Evolutionary conservation across 1,140 invertebrate species (phyloP).

Genomic region (Tetraneura akinire): DNA sequence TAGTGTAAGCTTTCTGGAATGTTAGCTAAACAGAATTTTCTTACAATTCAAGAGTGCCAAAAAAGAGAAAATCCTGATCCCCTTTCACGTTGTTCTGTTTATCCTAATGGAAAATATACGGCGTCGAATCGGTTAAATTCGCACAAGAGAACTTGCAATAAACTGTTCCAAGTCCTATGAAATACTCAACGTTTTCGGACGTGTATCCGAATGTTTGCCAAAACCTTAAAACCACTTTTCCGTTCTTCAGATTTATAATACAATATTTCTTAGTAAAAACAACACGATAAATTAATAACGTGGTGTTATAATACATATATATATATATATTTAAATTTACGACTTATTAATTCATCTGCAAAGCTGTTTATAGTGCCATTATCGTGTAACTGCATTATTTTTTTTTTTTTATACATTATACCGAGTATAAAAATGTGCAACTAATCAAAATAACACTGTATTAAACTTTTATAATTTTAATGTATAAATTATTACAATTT

Average conservation of each 20-base stretch:
- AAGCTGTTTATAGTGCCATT: too few relatives aligned
- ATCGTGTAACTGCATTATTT: too few relatives aligned
- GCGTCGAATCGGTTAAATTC: neutral
- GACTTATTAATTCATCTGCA: too few relatives aligned
- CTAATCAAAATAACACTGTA: too few relatives aligned
- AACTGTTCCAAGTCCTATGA: conserved; percentile 12
- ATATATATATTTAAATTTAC: too few relatives aligned
- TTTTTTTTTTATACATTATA: too few relatives aligned
- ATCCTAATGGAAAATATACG: conserved; percentile 2
- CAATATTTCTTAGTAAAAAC: neutral
- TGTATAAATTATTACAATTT: too few relatives aligned
- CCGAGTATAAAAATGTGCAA: too few relatives aligned
- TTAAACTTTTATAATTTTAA: too few relatives aligned
- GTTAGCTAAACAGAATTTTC: conserved; percentile 10
- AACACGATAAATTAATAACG: conserved; percentile 20
- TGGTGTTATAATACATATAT: neutral
- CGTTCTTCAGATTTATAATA: neutral
- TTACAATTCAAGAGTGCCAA: conserved; percentile 7
- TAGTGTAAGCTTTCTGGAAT: neutral
- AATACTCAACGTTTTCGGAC: neutral
- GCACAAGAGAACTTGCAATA: neutral
- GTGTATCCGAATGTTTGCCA: conserved; percentile 32
- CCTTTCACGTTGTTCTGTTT: neutral
- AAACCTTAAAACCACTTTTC: conserved; percentile 1
- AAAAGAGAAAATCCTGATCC: neutral